Percentiles rank a stretch among this genome's conserved stretches.
Evolutionary conservation across 2,888 invertebrate species (phyloP).

Genomic region (Cosmopolites sordidus): DNA sequence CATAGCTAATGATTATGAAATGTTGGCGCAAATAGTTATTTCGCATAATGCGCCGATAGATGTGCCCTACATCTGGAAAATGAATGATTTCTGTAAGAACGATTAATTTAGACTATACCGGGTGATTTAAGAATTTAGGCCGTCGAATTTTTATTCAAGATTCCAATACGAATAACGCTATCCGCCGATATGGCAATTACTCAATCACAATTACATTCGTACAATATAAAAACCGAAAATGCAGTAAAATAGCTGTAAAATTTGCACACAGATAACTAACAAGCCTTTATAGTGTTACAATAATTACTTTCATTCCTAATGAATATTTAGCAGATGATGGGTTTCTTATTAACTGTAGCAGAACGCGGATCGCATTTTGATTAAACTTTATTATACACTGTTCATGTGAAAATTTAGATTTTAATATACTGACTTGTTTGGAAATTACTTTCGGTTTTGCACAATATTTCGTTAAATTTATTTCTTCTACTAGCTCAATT

Average conservation of each 20-base stretch:
- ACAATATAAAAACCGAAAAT: background rate
- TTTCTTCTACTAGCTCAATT: too few relatives aligned
- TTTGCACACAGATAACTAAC: background rate
- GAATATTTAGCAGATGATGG: constrained; percentile 5
- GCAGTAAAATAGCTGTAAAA: constrained; percentile 7
- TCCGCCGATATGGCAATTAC: constrained; percentile 1
- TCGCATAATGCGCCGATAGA: constrained; percentile 9
- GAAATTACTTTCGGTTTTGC: too few relatives aligned
- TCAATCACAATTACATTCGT: background rate
- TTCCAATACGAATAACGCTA: background rate
- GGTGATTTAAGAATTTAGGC: constrained; percentile 1
- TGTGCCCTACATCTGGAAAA: constrained; percentile 12
- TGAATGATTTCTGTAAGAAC: constrained; percentile 4
- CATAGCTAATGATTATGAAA: too few relatives aligned
- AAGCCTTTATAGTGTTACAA: background rate
- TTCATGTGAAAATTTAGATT: too few relatives aligned
- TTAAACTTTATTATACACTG: background rate
- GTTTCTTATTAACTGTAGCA: background rate
- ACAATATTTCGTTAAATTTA: too few relatives aligned
- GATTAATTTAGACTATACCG: constrained; percentile 8
- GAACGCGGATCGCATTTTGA: background rate
- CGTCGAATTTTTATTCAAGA: constrained; percentile 4
- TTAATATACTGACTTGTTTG: too few relatives aligned
- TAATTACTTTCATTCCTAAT: constrained; percentile 5
- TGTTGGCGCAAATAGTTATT: too few relatives aligned